Percentiles rank a stretch among this genome's conserved stretches.
Evolutionary conservation across 2,797 vertebrate genomes (phyloP).

Genomic region (Gallinago nigripennis): DNA sequence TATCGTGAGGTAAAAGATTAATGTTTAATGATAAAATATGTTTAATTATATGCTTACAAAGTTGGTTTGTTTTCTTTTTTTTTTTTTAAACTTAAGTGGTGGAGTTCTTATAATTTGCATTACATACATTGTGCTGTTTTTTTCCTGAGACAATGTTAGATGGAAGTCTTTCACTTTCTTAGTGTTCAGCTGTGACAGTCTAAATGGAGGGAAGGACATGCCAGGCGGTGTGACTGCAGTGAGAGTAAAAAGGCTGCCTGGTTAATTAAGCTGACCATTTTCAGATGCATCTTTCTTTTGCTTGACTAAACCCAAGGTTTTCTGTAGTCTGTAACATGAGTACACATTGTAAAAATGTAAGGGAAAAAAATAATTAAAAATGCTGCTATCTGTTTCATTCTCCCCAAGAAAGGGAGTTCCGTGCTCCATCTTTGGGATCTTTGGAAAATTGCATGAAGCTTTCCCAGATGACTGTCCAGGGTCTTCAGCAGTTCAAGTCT

Average conservation of each 20-base stretch:
- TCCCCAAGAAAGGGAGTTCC: slow-evolving; percentile 86
- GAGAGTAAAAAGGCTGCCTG: neutral
- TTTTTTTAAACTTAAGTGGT: neutral
- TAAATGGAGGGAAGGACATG: neutral
- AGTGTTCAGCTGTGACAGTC: neutral
- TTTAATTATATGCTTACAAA: neutral
- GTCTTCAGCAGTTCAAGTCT: slow-evolving; percentile 95
- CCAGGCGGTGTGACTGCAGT: neutral
- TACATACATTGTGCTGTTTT: neutral
- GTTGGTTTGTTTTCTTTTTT: neutral
- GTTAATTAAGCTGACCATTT: neutral
- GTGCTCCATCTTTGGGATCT: slow-evolving; percentile 92
- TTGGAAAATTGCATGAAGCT: slow-evolving; percentile 99
- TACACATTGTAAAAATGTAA: neutral
- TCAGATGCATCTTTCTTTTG: neutral
- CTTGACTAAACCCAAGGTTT: neutral
- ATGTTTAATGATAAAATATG: neutral
- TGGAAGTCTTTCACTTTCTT: neutral
- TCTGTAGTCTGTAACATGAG: neutral
- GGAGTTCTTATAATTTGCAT: neutral
- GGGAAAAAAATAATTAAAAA: slow-evolving; percentile 16
- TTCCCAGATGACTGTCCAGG: slow-evolving; percentile 97
- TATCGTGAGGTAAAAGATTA: neutral
- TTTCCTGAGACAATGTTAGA: neutral
- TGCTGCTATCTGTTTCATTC: slow-evolving; percentile 48